Conservation (phyloP, 2,797 vertebrate genomes). For the Coranthus polyacanthus region DNA sequence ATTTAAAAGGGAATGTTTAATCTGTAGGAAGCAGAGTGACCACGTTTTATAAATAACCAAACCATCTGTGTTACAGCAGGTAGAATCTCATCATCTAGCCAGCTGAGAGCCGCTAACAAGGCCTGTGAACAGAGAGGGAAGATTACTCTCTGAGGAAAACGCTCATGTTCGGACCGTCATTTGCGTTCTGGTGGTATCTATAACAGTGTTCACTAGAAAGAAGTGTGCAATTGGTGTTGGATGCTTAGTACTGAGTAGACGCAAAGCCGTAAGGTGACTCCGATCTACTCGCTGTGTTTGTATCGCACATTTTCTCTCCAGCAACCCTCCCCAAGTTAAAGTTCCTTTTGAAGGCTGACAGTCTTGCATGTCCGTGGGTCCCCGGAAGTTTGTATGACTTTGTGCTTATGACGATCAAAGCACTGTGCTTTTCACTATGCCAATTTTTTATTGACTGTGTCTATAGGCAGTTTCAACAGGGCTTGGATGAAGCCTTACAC, state of each 20-base stretch:
- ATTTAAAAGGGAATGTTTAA: constrained; percentile 61
- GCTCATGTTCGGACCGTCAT: constrained; percentile 36
- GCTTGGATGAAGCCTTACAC: constrained; percentile 54
- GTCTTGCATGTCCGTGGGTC: constrained; percentile 21
- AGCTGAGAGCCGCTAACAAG: constrained; percentile 56
- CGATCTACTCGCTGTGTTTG: constrained; percentile 3
- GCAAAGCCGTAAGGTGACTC: constrained; percentile 16
- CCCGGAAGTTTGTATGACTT: constrained; percentile 42
- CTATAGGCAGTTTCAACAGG: constrained; percentile 25
- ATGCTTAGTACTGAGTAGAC: not conserved
- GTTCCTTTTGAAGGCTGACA: constrained; percentile 9
- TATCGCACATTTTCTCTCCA: constrained; percentile 12
- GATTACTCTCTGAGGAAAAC: constrained; percentile 60
- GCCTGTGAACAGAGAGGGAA: constrained; percentile 46
- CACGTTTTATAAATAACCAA: constrained; percentile 41
- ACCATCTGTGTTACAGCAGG: constrained; percentile 63
- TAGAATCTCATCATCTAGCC: constrained; percentile 60
- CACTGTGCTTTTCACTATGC: constrained; percentile 44
- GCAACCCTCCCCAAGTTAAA: constrained; percentile 8
- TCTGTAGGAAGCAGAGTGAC: constrained; percentile 44
- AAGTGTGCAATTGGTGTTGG: constrained; percentile 6
- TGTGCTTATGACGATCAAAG: constrained; percentile 53
- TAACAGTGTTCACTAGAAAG: constrained; percentile 22
- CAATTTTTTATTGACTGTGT: constrained; percentile 61
- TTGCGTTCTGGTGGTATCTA: constrained; percentile 40